Evolutionary conservation across 2,888 invertebrate genomes (phyloP).

Genomic region (Drosophila atripex): DNA sequence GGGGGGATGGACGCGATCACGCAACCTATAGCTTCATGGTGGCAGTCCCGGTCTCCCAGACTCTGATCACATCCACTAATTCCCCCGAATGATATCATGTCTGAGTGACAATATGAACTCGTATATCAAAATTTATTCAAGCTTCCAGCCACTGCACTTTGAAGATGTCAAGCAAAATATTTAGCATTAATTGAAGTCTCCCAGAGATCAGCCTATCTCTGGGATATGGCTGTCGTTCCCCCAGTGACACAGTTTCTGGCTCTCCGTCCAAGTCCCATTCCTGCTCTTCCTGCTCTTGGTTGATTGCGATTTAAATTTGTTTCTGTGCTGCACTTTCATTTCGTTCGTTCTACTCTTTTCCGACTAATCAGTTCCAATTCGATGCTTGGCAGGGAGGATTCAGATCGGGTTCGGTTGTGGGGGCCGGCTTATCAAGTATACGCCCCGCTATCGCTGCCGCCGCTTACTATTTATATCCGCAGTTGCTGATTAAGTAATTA

Average conservation of each 20-base stretch:
- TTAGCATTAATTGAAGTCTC: constrained; percentile 31
- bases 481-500: constrained; percentile 57
- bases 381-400: background rate
- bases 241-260: constrained; percentile 67
- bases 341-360: constrained; percentile 10
- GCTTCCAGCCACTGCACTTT: constrained; percentile 18
- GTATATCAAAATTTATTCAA: constrained; percentile 23
- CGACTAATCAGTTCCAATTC: constrained; percentile 56
- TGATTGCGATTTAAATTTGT: constrained; percentile 60
- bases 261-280: background rate
- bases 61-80: constrained; percentile 9
- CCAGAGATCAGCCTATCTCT: constrained; percentile 39
- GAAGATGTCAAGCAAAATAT: constrained; percentile 34
- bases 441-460: constrained; percentile 13
- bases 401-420: background rate
- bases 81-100: background rate
- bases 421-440: constrained; percentile 33
- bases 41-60: constrained; percentile 55
- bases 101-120: background rate
- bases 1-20: constrained; percentile 14
- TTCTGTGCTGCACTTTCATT: constrained; percentile 57
- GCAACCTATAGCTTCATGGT: constrained; percentile 25
- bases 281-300: constrained; percentile 40
- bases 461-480: constrained; percentile 31
- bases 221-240: constrained; percentile 15